Conservation (phyloP, 2,888 invertebrate genomes). For the Tenthredo scrophulariae region DNA sequence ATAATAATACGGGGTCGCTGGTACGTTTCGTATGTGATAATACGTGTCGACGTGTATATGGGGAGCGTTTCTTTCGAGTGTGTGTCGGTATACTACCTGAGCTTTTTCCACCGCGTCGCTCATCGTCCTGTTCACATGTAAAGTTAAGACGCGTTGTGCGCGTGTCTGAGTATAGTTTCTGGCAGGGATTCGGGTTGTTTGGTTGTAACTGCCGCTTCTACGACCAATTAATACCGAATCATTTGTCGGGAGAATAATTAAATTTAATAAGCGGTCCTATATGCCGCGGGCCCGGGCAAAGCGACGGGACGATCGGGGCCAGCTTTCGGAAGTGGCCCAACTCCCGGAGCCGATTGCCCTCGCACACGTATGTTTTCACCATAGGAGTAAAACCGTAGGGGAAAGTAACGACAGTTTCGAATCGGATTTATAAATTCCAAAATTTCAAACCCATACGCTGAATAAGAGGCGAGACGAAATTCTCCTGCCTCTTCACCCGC, state of each 20-base stretch:
- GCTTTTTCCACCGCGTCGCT: neutral
- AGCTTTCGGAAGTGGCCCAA: conserved; percentile 36
- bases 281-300: conserved; percentile 14
- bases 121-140: conserved; percentile 5
- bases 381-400: neutral
- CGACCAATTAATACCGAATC: conserved; percentile 60
- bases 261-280: conserved; percentile 58
- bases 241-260: conserved; percentile 60
- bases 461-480: neutral
- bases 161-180: conserved; percentile 32
- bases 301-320: neutral
- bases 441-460: neutral
- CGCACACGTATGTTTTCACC: neutral
- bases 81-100: conserved; percentile 19
- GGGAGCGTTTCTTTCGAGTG: neutral
- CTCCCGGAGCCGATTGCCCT: conserved; percentile 21
- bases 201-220: conserved; percentile 48
- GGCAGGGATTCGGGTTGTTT: conserved; percentile 38
- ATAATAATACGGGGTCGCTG: conserved; percentile 70
- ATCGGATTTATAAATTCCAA: conserved; percentile 48
- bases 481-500: neutral
- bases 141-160: conserved; percentile 14
- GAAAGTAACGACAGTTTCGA: conserved; percentile 34
- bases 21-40: neutral
- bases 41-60: neutral